Base-by-base conservation (phyloP, 2,797 vertebrate species). In the Enteromius radiatus region DNA sequence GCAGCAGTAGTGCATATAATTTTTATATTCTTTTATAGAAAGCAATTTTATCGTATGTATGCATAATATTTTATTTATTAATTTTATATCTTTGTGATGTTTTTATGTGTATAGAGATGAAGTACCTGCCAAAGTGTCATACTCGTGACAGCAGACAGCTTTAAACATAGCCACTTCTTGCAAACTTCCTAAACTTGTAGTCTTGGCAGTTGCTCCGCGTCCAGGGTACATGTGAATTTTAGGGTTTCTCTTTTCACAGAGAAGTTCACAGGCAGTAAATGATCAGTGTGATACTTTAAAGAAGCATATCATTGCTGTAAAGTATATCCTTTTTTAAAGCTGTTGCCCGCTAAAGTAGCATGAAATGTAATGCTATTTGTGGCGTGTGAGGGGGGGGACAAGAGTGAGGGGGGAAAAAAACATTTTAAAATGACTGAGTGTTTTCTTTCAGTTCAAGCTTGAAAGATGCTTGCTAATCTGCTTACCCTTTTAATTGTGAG, bases 311-410 rank as follows among this genome's bases (percentile, higher is more conserved):
- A 92, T 92, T 78, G 89, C 89, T 84, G 82, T 86, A 87, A 87
- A 90, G 81, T 90, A 86, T 89, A 87, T 90, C 91, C 88, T 91
- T 91, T 89, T 90, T 85, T 89, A 71, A 85, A 87, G 87, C 83
- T 90, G 88, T 87, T 89, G 90, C 92, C 91, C 84, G 73, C 86
- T 92, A 95, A 96, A 94, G 93, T 93, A 89, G 93, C 95, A 95
- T 96, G 95, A 95, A 95, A 93, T 95, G 94, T 95, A 96, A 95
- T 95, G 86, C 94, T 90, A 93, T 95, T 95, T 94, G 90, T 91
- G 81, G 91, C 82, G 88, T 87, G 91, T 85, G 3, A 70, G 36
- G 11, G 64, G 75, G 45, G 23, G 64, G 75, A 82, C 63, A 70
- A 52, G 26, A 59, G 68, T 49, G 87, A 61, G 75, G 41, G 85